These are phyloP conservation scores for Darevskia nairensis DNA, from an alignment of 2,797 vertebrate species.

Conservation along the genomic window DNA sequence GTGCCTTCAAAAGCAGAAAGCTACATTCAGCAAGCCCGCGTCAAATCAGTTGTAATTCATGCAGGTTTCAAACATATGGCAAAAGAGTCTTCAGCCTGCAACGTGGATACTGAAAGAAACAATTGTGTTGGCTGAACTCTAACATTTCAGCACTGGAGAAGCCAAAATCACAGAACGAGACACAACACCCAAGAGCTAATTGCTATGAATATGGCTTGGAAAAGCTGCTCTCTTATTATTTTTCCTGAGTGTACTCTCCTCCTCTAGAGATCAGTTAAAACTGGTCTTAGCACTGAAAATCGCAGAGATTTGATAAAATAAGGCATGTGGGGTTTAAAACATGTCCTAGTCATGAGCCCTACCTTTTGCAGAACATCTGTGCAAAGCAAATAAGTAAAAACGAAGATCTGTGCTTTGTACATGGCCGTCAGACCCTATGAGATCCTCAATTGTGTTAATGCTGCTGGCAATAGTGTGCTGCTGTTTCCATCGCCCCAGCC, in stretches of 20 bases:
- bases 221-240: not conserved
- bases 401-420: not conserved
- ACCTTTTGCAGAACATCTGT: not conserved
- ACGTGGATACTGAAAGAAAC: slow-evolving; percentile 24
- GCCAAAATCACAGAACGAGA: not conserved
- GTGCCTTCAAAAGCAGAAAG: not conserved
- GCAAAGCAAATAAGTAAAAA: not conserved
- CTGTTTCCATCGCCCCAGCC: not conserved
- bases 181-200: slow-evolving; percentile 1
- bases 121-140: slow-evolving; percentile 33
- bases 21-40: not conserved
- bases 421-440: not conserved
- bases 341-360: not conserved
- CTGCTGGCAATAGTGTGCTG: not conserved
- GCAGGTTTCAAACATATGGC: not conserved
- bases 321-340: not conserved
- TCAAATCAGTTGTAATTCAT: not conserved
- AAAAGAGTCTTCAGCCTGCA: not conserved
- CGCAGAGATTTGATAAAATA: not conserved
- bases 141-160: slow-evolving; percentile 15
- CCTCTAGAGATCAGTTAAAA: slow-evolving; percentile 6
- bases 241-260: not conserved
- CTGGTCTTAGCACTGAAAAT: not conserved
- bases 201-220: not conserved
- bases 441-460: not conserved